Evolutionary conservation across 2,797 vertebrate species (phyloP).

Genomic region (Microctenopoma stevenorrisi): DNA sequence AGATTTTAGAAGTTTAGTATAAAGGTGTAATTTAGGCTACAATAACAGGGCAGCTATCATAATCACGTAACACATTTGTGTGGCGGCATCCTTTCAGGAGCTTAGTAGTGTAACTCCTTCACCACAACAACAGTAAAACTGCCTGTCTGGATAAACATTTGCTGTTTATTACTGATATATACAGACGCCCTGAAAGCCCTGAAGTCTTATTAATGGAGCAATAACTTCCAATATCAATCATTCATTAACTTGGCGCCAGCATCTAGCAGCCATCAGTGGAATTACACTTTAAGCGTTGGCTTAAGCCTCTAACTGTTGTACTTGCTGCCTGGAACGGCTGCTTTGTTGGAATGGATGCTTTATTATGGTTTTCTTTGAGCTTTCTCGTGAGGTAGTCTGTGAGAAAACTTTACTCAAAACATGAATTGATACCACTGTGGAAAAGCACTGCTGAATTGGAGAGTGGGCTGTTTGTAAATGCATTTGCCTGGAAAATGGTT

Average conservation of each 20-base stretch:
- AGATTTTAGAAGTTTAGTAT: too few relatives aligned
- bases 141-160: neutral
- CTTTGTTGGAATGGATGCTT: neutral
- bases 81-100: neutral
- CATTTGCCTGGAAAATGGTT: neutral
- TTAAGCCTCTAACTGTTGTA: neutral
- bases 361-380: neutral
- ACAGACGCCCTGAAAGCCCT: neutral
- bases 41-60: too few relatives aligned
- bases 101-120: neutral
- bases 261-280: neutral
- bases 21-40: too few relatives aligned
- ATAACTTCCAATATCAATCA: too few relatives aligned
- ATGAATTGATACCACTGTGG: neutral
- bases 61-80: too few relatives aligned
- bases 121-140: neutral
- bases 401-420: neutral
- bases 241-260: neutral
- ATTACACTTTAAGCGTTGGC: neutral
- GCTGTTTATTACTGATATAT: neutral
- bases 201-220: too few relatives aligned
- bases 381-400: neutral
- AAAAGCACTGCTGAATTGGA: neutral
- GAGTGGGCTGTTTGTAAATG: neutral
- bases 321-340: neutral